phyloP scores from a whole-genome alignment of 2,797 vertebrate genomes.

The Crypturellus tataupa region DNA sequence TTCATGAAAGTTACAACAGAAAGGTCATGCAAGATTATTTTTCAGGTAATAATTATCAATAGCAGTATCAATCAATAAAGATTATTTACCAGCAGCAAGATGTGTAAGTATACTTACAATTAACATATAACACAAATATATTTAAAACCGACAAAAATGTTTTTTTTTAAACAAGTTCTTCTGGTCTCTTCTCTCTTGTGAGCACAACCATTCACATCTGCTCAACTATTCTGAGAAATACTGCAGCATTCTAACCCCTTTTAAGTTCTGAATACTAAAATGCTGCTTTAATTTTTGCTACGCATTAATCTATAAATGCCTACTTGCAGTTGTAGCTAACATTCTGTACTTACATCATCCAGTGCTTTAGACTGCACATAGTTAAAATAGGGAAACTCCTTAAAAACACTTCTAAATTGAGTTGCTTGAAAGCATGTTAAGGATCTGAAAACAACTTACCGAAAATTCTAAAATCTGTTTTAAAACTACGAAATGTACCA shows the following conservation, averaged over 20 bases:
- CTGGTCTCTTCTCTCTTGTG: background rate
- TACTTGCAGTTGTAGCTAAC: background rate
- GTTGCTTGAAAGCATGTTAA: slow-evolving; percentile 84
- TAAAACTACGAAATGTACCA: background rate
- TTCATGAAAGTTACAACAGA: background rate
- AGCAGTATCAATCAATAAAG: background rate
- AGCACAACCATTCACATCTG: background rate
- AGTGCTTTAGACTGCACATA: slow-evolving; percentile 95
- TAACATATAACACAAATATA: background rate
- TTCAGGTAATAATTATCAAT: background rate
- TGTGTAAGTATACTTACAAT: background rate
- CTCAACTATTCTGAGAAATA: background rate
- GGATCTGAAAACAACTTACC: slow-evolving; percentile 58
- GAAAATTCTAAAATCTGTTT: background rate
- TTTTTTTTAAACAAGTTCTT: background rate
- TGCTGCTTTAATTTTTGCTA: background rate
- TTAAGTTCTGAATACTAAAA: background rate
- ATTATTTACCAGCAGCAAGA: background rate
- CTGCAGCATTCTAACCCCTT: background rate
- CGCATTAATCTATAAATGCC: background rate
- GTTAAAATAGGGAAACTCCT: slow-evolving; percentile 97
- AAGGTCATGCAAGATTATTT: background rate
- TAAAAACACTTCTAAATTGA: slow-evolving; percentile 94
- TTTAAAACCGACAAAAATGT: background rate
- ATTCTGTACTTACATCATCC: slow-evolving; percentile 91